A percentile compares a stretch with the other conserved stretches of the same genome.
phyloP scores from a whole-genome alignment of 2,888 invertebrate genomes.

The Leptinotarsa haldemani region DNA sequence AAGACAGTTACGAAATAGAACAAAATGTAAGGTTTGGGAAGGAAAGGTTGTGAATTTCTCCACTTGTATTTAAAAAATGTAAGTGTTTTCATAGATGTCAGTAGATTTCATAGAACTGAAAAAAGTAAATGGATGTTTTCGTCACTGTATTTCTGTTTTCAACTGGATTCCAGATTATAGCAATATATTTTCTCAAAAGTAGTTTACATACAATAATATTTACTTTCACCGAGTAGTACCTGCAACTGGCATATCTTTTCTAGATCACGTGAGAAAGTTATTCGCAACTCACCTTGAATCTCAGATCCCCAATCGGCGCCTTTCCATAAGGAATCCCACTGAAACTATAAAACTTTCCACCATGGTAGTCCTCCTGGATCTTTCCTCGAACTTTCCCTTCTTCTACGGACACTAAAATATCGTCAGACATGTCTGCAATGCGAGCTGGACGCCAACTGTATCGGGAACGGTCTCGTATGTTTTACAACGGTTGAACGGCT shows the following conservation, averaged over 20 bases:
- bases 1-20: too few species aligned
- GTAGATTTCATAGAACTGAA: too few species aligned
- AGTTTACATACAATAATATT: too few species aligned
- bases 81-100: too few species aligned
- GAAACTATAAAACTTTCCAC: conserved; percentile 54
- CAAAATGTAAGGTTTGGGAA: too few species aligned
- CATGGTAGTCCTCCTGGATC: conserved; percentile 28
- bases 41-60: too few species aligned
- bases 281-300: conserved; percentile 56
- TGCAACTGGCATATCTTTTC: not conserved
- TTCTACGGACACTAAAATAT: conserved; percentile 23
- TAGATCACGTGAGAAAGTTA: not conserved
- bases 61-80: too few species aligned
- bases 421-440: conserved; percentile 24
- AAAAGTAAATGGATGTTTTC: too few species aligned
- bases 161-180: too few species aligned
- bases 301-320: conserved; percentile 56
- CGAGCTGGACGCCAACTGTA: not conserved
- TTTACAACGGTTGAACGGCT: conserved; percentile 17
- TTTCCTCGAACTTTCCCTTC: conserved; percentile 30
- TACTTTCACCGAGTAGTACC: too few species aligned
- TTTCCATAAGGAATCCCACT: conserved; percentile 61
- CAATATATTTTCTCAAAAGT: too few species aligned
- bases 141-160: too few species aligned
- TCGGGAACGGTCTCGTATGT: not conserved